phyloP scores from a whole-genome alignment of 1,140 invertebrate genomes.

The Anastatus disparis region DNA sequence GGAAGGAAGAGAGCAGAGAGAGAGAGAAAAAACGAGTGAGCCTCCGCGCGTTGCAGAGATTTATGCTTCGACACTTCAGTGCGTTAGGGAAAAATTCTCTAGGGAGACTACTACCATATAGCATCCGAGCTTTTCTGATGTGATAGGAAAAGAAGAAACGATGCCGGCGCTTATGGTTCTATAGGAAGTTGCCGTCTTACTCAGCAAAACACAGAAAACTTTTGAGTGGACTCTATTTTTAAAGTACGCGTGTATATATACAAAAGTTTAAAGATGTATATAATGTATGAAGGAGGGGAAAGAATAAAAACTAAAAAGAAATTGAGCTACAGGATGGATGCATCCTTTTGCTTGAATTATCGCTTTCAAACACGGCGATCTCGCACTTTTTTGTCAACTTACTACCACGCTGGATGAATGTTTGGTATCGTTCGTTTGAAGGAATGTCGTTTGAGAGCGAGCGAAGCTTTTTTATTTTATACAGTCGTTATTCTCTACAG shows the following conservation, averaged over 20 bases:
- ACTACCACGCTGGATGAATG: no score
- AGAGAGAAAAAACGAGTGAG: constrained; percentile 21
- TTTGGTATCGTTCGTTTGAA: background rate
- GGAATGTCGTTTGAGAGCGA: no score
- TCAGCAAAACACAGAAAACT: constrained; percentile 30
- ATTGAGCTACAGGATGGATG: constrained; percentile 56
- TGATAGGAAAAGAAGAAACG: constrained; percentile 2
- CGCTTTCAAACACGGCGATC: constrained; percentile 39
- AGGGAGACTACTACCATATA: no score
- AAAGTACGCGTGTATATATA: constrained; percentile 20
- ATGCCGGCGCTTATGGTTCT: background rate
- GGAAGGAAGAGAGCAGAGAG: constrained; percentile 16
- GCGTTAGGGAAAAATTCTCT: constrained; percentile 13
- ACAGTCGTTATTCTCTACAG: no score
- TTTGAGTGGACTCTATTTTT: constrained; percentile 58
- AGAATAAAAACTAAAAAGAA: no score
- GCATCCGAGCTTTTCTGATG: background rate
- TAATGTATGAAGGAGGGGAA: constrained; percentile 20
- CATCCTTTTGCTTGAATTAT: constrained; percentile 65
- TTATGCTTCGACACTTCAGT: constrained; percentile 52
- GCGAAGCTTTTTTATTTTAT: no score
- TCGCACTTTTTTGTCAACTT: constrained; percentile 22
- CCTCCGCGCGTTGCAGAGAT: constrained; percentile 50
- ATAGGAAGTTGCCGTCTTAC: constrained; percentile 45
- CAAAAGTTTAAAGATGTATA: background rate